Base-by-base conservation (phyloP, 2,113 vertebrate genomes). In the Cheilinus undulatus region DNA sequence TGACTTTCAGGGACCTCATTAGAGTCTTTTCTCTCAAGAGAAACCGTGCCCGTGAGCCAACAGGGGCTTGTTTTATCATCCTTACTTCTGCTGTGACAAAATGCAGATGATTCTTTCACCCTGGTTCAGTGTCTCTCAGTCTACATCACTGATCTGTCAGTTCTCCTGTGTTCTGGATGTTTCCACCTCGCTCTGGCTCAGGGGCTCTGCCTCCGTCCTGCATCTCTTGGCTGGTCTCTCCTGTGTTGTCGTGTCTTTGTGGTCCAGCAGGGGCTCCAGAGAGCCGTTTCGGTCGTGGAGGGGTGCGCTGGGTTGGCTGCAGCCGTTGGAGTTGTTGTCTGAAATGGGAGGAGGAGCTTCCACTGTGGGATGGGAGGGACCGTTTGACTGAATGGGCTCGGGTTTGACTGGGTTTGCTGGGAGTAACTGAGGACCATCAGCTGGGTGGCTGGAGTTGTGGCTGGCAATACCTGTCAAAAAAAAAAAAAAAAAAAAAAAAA, bases 301-400 rank as follows among this genome's bases (percentile, higher is more conserved):
- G 54, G 83, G n/a, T 13, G 92, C 88, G n/a, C 64, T 36, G 87
- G 32, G 92, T 74, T 84, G 80, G 68, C 36, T 94, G 69, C 94
- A 96, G 8, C 96, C 96, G 28, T 97, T 98, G 12, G 94, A 95
- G 42, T 95, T 95, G 69, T 71, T 90, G 63, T 97, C 96, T 0
- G 92, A 72, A 62, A 92, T 15, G 13, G 76, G 74, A 42, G 62
- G 71, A 14, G 77, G 53, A 26, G 57, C 61, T 4, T 86, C 85
- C 3, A 26, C 93, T 49, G 73, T 85, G 2, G 36, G 84, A 34
- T 92, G 93, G 5, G 84, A 82, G 1, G 96, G 95, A 51, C 96
- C 95, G 0, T 97, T 96, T n/a, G 90, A 38, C 27, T 95, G 95
- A 63, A 92, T 10, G 0, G 85, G 75, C 83, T 95, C 95, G 0